Evolutionary conservation across 1,140 invertebrate species (phyloP), one percentile per base, ranked within the genome.

Genomic region (Cepaea nemoralis): DNA sequence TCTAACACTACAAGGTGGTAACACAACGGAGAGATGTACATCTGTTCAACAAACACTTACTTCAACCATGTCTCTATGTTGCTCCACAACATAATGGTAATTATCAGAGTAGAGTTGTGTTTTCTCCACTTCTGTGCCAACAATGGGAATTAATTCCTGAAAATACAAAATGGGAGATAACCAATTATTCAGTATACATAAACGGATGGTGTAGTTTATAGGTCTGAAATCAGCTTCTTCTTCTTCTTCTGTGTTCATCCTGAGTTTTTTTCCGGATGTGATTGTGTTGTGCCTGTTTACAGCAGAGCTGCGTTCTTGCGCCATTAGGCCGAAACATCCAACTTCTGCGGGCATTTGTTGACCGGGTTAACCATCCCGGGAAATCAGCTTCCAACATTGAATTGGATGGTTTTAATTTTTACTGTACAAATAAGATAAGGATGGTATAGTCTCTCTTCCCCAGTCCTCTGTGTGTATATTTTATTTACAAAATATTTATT

Each of bases 91-190:
- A 71, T 87, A 86, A 33, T 83, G 63, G 55, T 91, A 90, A 74
- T 87, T 87, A 48, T 85, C 84, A 19, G 82, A 81, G 40, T 80
- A 80, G 19, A 50, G 74, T 55, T 83, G 81, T n/a, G 55, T 55
- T 10, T 48, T 77, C 83, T 94, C 93, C 85, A 95, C 95, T 85
- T 94, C 94, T 89, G 97, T 95, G 86, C 97, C 96, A 91, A 96
- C 95, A 66, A 96, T 92, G 3, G 96, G 97, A 83, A 98, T 96
- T 50, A 97, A 93, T 92, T 95, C 96, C 92, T 93, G 85, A 27
- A 91, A 88, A n/a, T 75, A 81, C 14, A 73, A 37, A 35, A 39
- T 31, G 37, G 37, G 37, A n/a, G 69, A 35, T 35, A 69, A 14
- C 14, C 14, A 55, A 55, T 55, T 16, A 55, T 55, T n/a, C n/a